Evolutionary conservation across 1,140 invertebrate genomes (phyloP), one percentile per base, ranked within the genome.

Genomic region (Telenomus remus): DNA sequence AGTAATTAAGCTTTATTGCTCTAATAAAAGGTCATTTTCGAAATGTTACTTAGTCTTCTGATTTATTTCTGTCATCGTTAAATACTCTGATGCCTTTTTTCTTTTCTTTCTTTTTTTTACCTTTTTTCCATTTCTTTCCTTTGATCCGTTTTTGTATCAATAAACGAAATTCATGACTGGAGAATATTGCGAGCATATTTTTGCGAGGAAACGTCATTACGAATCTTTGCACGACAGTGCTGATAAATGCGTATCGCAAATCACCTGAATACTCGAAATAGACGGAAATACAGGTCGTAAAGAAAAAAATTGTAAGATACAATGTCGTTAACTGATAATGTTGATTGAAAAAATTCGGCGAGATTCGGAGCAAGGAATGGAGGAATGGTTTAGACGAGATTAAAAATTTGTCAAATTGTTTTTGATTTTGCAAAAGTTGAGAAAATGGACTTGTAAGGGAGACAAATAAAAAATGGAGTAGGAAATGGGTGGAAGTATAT

Each of bases 151-250:
- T 55, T 61, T 56, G 61, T 66, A 56, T 47, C 27, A n/a, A 64
- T 60, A 33, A n/a, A 73, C 68, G 61, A 50, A 76, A 59, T 71
- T 54, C 63, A 44, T 47, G 59, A 39, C n/a, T 49, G 48, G 44
- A 37, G 57, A 71, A 72, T 77, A 77, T 77, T 77, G 27, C 63
- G 54, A 77, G 72, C 63, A 69, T 77, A 77, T 77, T 72, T n/a
- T 72, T 64, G 14, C 16, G 64, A 51, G 63, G 42, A 49, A 47
- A 56, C 59, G 53, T 69, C 63, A 68, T 72, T 69, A 68, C 35
- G 53, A 61, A 47, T 46, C 63, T 73, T 59, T 65, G 57, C 48
- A 50, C 27, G 42, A 19, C 37, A 8, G 54, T 69, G 19, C 69
- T 68, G 59, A 77, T 68, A 72, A 55, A 61, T 63, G 63, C 46